These are phyloP conservation scores for Xylophagus ater DNA, from an alignment of 2,888 invertebrate genomes.

Conservation along the genomic window DNA sequence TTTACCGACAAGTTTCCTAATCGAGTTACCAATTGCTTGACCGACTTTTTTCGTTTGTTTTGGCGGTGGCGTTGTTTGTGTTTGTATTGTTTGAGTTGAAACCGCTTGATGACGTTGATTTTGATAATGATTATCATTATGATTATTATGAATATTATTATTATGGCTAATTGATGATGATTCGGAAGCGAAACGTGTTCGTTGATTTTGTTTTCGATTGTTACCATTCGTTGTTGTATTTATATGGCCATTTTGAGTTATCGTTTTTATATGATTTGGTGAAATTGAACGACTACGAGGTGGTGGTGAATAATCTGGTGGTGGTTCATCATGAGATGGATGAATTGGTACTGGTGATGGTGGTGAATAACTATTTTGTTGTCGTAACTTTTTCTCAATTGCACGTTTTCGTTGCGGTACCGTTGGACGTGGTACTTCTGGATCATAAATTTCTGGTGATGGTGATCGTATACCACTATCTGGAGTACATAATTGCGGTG, in stretches of 20 bases:
- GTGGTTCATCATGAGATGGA: constrained; percentile 48
- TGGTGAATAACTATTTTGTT: constrained; percentile 27
- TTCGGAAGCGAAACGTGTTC: constrained; percentile 55
- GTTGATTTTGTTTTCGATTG: constrained; percentile 53
- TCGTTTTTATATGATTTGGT: constrained; percentile 30
- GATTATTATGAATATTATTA: constrained; percentile 15
- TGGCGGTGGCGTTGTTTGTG: constrained; percentile 35
- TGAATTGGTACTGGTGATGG: constrained; percentile 40
- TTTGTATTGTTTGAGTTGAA: constrained; percentile 31
- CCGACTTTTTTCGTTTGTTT: constrained; percentile 42
- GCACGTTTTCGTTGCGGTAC: constrained; percentile 57
- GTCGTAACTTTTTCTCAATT: constrained; percentile 44
- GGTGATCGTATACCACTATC: constrained; percentile 21
- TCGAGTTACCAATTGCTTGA: constrained; percentile 63
- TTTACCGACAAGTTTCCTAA: constrained; percentile 71
- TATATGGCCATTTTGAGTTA: constrained; percentile 31
- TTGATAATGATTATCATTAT: constrained; percentile 13
- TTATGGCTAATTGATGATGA: constrained; percentile 22
- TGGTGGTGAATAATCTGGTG: constrained; percentile 61
- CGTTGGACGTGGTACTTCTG: constrained; percentile 40
- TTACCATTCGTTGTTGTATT: constrained; percentile 40
- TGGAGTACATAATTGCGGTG: constrained; percentile 23
- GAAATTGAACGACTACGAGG: constrained; percentile 36
- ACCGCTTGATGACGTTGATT: constrained; percentile 22
- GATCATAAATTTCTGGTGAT: constrained; percentile 18